Evolutionary conservation across 1,140 invertebrate species (phyloP), one percentile per base, ranked within the genome.

Genomic region (Drosophila sucinea): DNA sequence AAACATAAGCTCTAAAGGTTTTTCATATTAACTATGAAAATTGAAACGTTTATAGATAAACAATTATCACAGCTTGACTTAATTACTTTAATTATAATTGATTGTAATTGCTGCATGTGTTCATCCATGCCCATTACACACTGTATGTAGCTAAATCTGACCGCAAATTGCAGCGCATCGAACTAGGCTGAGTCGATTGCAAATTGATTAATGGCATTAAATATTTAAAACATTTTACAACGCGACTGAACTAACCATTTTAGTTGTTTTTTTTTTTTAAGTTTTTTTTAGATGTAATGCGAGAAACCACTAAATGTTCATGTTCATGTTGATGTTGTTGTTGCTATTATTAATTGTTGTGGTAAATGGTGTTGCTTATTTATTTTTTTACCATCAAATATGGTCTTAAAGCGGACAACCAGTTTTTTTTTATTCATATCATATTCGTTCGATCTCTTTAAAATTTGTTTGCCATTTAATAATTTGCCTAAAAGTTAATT

Each of bases 171-270:
- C 60, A 58, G 47, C 58, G 66, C 66, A 69, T 67, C 69, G 73
- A 58, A 40, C 56, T 58, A 61, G 60, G 62, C 64, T 51, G 38
- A 51, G 71, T 17, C 64, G 63, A 82, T 75, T 76, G 83, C 84
- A 79, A 89, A 86, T 83, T 86, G 83, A 86, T 86, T 86, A 86
- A 86, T 86, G 83, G 84, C 70, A 67, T 65, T 71, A 82, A 85
- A 86, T 83, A 77, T 70, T 87, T 86, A 73, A 86, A 87, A 83
- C 83, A 86, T 83, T 86, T 83, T 86, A 73, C 83, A 79, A 65
- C 44, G 51, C 29, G 35, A 10, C 17, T 51, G 27, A 51, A 1
- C 23, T 23, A 17, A 17, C n/a, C 17, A 44, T 44, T 44, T 17
- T 17, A 17, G n/a, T n/a, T n/a, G n/a, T 17, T 17, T 17, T 17